Evolutionary conservation across 1,140 invertebrate genomes (phyloP), one percentile per base, ranked within the genome.

Genomic region (Epicauta chinensis): DNA sequence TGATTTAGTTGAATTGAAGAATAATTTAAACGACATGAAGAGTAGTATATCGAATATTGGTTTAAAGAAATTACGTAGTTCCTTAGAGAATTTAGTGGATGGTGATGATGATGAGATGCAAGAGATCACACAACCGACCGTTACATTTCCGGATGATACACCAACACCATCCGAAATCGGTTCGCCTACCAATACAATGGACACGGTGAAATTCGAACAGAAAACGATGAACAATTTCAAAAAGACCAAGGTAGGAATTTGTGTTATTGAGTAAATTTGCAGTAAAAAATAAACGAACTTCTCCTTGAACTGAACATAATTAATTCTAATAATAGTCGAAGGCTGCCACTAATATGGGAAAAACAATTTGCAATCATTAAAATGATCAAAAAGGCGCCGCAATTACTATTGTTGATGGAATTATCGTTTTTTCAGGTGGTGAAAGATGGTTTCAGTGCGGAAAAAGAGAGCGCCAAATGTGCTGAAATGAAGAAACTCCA

Each of bases 381-480:
- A 34, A 34, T 34, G 23, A 23, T 23, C 23, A 23, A 23, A 23
- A 23, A 23, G 23, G 23, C 1, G 23, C 23, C 23, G 23, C 7
- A 23, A 23, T 23, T 23, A 23, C 4, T 23, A 10, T 12, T 13
- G 11, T 39, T 16, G 11, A n/a, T 46, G 11, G 12, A 1, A 7
- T 35, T 30, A 35, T 43, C 12, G 16, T 42, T 30, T 41, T 55
- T 57, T 9, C 55, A 76, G 75, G 81, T 88, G 7, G 78, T 88
- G n/a, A 84, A 84, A 35, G 88, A 91, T 64, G 85, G 84, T 41
- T 88, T 84, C 65, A 90, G 85, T 71, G 81, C 86, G 3, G 89
- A 91, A 59, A 82, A 84, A 59, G 81, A 83, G 62, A 73, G 73
- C 65, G 69, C 85, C n/a, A 89, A 90, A 65, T 81, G 81, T 13